Evolutionary conservation across 2,797 vertebrate genomes (phyloP), one percentile per base, ranked within the genome.

Genomic region (Octomys mimax): DNA sequence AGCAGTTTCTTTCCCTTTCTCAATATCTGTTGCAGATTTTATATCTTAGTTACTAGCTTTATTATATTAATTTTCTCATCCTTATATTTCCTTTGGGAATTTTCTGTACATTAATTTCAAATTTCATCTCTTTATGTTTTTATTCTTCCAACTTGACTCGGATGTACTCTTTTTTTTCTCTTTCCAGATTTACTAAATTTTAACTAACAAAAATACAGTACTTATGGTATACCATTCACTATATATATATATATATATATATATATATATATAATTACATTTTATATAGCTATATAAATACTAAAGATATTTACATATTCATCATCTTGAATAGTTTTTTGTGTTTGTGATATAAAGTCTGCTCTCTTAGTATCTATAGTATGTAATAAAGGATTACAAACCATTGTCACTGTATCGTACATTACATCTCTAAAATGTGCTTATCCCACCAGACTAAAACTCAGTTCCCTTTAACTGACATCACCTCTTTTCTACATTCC

Each of bases 101-200:
- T 89, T 86, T 86, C n/a, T 46, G 28, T 91, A 92, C 16, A 87
- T 77, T 89, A 33, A n/a, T 91, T 91, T 83, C 71, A 89, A 49
- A 89, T 86, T 18, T 86, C 11, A 83, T 36, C 22, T 36, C 22
- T 95, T 81, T 71, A 83, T 54, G 68, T 31, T 85, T 62, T 82
- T 57, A 10, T 90, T 88, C 26, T 46, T 83, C 66, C 49, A 1
- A 84, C 28, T 68, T 93, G 13, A 6, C 82, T 89, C 91, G 59
- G 5, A 26, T 75, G 83, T 39, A 61, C 52, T 89, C 5, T 70
- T 46, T 88, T 78, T 42, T 70, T 61, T 8, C 62, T 61, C 66
- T 66, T 70, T 54, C 28, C 42, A 89, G 39, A 36, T 46, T 57
- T 24, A 26, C 22, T 31, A 57, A 85, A 59, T 5, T n/a, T 26